Base-by-base conservation (phyloP, 2,888 invertebrate genomes). In the Sepioteuthis lessoniana region DNA sequence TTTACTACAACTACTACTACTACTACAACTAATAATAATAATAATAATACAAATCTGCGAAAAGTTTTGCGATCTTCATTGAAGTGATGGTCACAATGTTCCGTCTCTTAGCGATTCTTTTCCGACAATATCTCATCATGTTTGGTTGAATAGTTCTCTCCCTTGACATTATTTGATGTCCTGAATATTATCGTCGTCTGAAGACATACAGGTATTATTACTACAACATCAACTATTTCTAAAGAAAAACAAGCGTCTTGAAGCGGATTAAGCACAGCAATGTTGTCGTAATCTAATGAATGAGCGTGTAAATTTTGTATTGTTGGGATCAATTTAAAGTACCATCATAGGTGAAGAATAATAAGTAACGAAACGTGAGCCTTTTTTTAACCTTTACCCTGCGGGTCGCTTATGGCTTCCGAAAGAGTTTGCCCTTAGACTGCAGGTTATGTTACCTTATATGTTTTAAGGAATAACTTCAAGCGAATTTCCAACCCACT, bases 281-380 rank as follows among this genome's bases (percentile, higher is more conserved):
- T 76, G 76, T 76, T 76, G 35, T n/a, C 76, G 76, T 76, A 76
- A 76, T 76, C 76, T 76, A 76, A 76, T 76, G 76, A 76, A 76
- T 35, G 76, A n/a, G 19, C 76, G 76, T 76, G 76, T 76, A 76
- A n/a, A 76, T n/a, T n/a, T 76, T n/a, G 76, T 19, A 76, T 76
- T 76, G n/a, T 76, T 76, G n/a, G n/a, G 76, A n/a, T 76, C 60
- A 10, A 8, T 60, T 60, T 76, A 76, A 76, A 76, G 76, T 76
- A 76, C 76, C 76, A n/a, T n/a, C 76, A 76, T 76, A 76, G 13
- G n/a, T 76, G 76, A 76, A 76, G 76, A n/a, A 76, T n/a, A 35
- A 76, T n/a, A n/a, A 76, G n/a, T n/a, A 76, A n/a, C n/a, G n/a
- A 76, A 76, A 76, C n/a, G n/a, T 76, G 76, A 76, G n/a, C 76